Evolutionary conservation across 1,140 invertebrate genomes (phyloP).

Genomic region (Cotesia chilonis): DNA sequence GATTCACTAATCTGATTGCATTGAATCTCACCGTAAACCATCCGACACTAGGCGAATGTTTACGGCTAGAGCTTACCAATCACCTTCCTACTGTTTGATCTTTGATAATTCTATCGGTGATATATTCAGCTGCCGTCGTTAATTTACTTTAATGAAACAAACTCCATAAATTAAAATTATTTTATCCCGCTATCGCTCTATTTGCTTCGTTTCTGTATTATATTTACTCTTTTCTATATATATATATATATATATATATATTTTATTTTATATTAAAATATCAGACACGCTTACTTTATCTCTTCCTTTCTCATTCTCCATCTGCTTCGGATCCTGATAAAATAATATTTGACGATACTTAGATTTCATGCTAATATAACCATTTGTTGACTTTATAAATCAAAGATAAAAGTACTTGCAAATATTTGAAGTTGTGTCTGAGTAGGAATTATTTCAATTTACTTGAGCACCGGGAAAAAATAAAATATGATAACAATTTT

Average conservation of each 20-base stretch:
- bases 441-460: slow-evolving; percentile 14
- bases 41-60: too few species aligned
- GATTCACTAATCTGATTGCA: slow-evolving; percentile 2
- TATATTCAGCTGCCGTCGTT: too few species aligned
- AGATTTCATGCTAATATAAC: slow-evolving; percentile 18
- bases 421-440: slow-evolving; percentile 17
- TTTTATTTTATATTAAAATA: slow-evolving; percentile 2
- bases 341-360: slow-evolving; percentile 17
- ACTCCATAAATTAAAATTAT: too few species aligned
- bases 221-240: not conserved
- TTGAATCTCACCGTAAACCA: slow-evolving; percentile 11
- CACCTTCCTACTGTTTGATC: too few species aligned
- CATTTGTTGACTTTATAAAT: slow-evolving; percentile 9
- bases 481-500: not conserved
- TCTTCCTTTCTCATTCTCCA: not conserved
- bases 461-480: slow-evolving; percentile 4
- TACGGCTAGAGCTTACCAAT: too few species aligned
- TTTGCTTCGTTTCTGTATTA: not conserved
- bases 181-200: not conserved
- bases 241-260: too few species aligned
- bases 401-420: slow-evolving; percentile 12
- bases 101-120: too few species aligned
- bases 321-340: not conserved
- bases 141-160: too few species aligned
- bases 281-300: not conserved